Evolutionary conservation across 2,888 invertebrate genomes (phyloP), one percentile per base, ranked within the genome.

Genomic region (Coronaproctus castanopsis): DNA sequence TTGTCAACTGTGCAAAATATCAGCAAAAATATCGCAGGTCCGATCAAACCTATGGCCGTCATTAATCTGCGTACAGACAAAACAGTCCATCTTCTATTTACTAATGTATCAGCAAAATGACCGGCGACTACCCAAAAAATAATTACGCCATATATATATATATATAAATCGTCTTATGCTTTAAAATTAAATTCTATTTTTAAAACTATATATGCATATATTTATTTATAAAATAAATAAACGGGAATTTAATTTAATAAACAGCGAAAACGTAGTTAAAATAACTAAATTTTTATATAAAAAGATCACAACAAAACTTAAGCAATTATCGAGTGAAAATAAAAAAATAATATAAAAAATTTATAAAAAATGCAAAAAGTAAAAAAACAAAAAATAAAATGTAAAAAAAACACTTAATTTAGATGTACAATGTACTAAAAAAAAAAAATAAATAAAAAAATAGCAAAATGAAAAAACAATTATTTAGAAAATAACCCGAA

Each of bases 1-100:
- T 80, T 80, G 69, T 81, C 78, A 50, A 83, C 81, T 62, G 81
- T 79, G 69, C 80, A 81, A 70, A 85, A 84, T 63, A 80, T 78
- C 51, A 84, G 72, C 51, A 84, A 71, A 70, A 82, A 83, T 59
- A 82, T 69, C n/a, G 80, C 84, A 1, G 84, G 84, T 19, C 82
- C 83, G 18, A 84, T 72, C 21, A 85, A 73, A 24, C 85, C 85
- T 59, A 85, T 76, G 64, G 77, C 75, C 0, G 84, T 85, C 83
- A 83, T 84, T 54, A 83, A 71, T 63, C 83, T 73, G 58, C 84
- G 71, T 18, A 85, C 83, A 54, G 81, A 81, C 62, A 85, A 69
- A 56, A 83, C 76, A 1, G 82, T 77, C 78, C 80, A 80, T 69
- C 77, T 77, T 63, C 75, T 72, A 55, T 73, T 73, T 63, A 81